Conservation (phyloP, 1,140 invertebrate genomes). For the Macrobrachium rosenbergii region DNA sequence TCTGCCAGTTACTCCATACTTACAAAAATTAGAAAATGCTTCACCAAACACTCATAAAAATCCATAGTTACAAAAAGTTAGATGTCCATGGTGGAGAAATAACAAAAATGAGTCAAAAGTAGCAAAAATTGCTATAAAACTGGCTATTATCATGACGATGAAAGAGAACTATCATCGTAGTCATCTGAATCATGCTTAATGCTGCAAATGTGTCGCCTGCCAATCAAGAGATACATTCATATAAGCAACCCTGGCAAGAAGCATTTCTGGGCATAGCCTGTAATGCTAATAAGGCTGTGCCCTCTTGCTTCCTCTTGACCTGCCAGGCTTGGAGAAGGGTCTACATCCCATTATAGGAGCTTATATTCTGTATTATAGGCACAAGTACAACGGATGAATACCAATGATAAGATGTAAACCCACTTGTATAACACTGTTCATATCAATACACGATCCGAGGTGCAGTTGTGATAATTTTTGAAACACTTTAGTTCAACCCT, state of each 20-base stretch:
- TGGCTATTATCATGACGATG: constrained; percentile 52
- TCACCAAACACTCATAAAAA: constrained; percentile 64
- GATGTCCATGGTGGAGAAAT: constrained; percentile 62
- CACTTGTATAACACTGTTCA: constrained; percentile 1
- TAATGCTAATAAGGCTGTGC: constrained; percentile 25
- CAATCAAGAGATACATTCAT: constrained; percentile 35
- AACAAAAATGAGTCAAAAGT: constrained; percentile 59
- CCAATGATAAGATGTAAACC: constrained; percentile 47
- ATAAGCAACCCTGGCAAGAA: constrained; percentile 33
- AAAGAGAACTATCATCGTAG: constrained; percentile 45
- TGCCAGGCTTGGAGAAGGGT: constrained; percentile 35
- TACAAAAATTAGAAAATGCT: constrained; percentile 64
- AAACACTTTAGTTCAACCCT: constrained; percentile 28
- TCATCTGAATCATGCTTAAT: constrained; percentile 41
- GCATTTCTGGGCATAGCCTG: neutral
- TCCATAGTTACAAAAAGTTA: constrained; percentile 62
- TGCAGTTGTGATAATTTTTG: neutral
- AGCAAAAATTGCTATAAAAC: constrained; percentile 58
- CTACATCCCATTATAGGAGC: constrained; percentile 23
- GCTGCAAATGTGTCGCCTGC: constrained; percentile 56
- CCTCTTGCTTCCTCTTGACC: constrained; percentile 30
- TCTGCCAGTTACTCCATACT: constrained; percentile 57
- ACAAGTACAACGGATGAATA: constrained; percentile 41
- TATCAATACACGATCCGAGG: neutral
- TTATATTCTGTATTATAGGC: constrained; percentile 25